phyloP scores from a whole-genome alignment of 2,888 invertebrate species.

The Laothoe populi region DNA sequence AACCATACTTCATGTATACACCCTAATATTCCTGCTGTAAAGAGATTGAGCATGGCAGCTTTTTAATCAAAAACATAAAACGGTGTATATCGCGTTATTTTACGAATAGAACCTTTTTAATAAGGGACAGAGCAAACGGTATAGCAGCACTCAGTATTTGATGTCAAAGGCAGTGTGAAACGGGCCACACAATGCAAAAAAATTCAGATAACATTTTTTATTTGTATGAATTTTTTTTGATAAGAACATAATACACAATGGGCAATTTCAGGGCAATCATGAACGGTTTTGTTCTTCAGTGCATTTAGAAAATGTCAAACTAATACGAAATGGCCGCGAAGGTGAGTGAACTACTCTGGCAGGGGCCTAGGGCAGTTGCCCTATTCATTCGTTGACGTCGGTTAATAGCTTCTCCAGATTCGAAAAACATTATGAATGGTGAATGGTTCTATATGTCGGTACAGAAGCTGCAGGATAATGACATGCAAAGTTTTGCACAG shows the following conservation, averaged over 20 bases:
- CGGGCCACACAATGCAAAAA: constrained; percentile 15
- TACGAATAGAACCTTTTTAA: constrained; percentile 45
- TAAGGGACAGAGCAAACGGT: constrained; percentile 34
- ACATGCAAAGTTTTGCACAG: not conserved
- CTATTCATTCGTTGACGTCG: constrained; percentile 1
- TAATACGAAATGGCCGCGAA: not conserved
- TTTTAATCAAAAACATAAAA: constrained; percentile 56
- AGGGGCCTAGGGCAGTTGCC: constrained; percentile 1
- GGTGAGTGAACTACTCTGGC: not conserved
- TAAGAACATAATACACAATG: constrained; percentile 1
- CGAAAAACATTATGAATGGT: not conserved
- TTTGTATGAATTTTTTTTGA: constrained; percentile 9
- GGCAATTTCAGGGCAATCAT: not conserved
- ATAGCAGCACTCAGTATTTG: constrained; percentile 41
- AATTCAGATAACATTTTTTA: constrained; percentile 17
- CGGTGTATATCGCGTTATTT: constrained; percentile 42
- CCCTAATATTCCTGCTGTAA: constrained; percentile 30
- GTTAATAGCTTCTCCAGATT: constrained; percentile 15
- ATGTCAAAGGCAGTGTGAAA: constrained; percentile 51
- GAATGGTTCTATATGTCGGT: not conserved
- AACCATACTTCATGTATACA: not conserved
- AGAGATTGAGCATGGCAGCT: constrained; percentile 44
- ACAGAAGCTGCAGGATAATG: not conserved
- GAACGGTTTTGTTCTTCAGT: not conserved
- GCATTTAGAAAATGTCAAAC: constrained; percentile 4